Evolutionary conservation across 2,113 vertebrate species (phyloP).

Genomic region (Indicator maculatus): DNA sequence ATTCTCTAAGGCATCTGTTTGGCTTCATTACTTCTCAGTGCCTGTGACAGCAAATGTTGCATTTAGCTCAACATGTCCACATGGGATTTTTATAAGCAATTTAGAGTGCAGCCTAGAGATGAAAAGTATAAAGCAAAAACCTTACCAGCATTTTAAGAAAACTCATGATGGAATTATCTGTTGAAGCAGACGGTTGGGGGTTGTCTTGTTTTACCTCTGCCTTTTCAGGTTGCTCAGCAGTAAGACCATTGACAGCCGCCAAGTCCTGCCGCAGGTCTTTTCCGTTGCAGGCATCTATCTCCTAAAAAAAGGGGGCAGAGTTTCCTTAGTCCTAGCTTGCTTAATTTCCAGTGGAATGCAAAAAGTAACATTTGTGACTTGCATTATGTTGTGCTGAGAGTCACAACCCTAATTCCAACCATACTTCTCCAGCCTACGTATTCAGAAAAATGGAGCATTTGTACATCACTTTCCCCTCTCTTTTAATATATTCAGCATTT

Average conservation of each 20-base stretch:
- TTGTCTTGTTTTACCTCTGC: slow-evolving; percentile 50
- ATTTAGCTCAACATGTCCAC: background rate
- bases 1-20: background rate
- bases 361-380: slow-evolving; percentile 57
- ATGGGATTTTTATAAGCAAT: background rate
- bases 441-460: slow-evolving; percentile 74
- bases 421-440: slow-evolving; percentile 79
- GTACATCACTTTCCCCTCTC: slow-evolving; percentile 14
- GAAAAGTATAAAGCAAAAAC: background rate
- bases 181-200: slow-evolving; percentile 18
- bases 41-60: fast-evolving
- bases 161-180: slow-evolving; percentile 91
- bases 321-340: slow-evolving; percentile 47
- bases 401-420: slow-evolving; percentile 79
- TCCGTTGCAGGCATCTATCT: slow-evolving; percentile 61
- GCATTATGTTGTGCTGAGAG: slow-evolving; percentile 49
- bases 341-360: slow-evolving; percentile 54
- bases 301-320: slow-evolving; percentile 58
- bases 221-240: slow-evolving; percentile 11
- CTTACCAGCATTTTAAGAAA: slow-evolving; percentile 97
- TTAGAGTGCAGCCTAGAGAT: background rate
- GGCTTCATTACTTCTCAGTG: background rate
- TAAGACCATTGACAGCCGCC: background rate
- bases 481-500: slow-evolving; percentile 51
- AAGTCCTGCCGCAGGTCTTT: background rate